phyloP scores from a whole-genome alignment of 2,113 vertebrate species.

The Entelurus aequoreus region DNA sequence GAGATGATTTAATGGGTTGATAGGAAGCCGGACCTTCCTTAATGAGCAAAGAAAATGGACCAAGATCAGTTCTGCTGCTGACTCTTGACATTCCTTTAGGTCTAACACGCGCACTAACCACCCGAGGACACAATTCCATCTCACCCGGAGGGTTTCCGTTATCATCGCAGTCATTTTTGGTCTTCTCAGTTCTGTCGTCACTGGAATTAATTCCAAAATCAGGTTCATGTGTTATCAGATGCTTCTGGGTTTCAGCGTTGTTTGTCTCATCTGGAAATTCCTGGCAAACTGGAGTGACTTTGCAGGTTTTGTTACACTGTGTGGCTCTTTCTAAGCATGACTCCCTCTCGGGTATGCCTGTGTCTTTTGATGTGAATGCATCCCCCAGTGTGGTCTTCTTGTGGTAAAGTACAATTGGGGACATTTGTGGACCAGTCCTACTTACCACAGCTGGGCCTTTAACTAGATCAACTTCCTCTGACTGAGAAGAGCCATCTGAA shows the following conservation, averaged over 20 bases:
- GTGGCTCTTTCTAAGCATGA: conserved; percentile 40
- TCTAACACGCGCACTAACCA: conserved; percentile 57
- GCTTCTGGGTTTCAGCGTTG: background rate
- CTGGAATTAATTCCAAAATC: conserved; percentile 9
- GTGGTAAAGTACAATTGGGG: conserved; percentile 5
- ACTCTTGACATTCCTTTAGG: conserved; percentile 48
- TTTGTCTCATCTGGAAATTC: conserved; percentile 7
- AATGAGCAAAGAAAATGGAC: conserved; percentile 40
- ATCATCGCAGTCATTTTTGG: conserved; percentile 34
- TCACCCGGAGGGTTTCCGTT: conserved; percentile 47
- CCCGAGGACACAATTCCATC: conserved; percentile 25
- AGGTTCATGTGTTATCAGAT: background rate
- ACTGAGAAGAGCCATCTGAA: conserved; percentile 64
- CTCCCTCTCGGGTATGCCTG: conserved; percentile 47
- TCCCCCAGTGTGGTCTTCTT: conserved; percentile 11
- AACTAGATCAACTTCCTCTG: conserved; percentile 39
- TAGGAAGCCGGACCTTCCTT: conserved; percentile 42
- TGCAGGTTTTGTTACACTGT: conserved; percentile 31
- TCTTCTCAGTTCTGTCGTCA: conserved; percentile 7
- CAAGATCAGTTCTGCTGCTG: conserved; percentile 43
- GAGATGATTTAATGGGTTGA: conserved; percentile 42
- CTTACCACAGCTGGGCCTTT: conserved; percentile 27
- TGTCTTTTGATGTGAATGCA: conserved; percentile 49
- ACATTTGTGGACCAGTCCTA: background rate
- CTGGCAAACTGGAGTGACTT: conserved; percentile 40